phyloP scores from a whole-genome alignment of 2,113 vertebrate genomes.

The Gadus chalcogrammus region DNA sequence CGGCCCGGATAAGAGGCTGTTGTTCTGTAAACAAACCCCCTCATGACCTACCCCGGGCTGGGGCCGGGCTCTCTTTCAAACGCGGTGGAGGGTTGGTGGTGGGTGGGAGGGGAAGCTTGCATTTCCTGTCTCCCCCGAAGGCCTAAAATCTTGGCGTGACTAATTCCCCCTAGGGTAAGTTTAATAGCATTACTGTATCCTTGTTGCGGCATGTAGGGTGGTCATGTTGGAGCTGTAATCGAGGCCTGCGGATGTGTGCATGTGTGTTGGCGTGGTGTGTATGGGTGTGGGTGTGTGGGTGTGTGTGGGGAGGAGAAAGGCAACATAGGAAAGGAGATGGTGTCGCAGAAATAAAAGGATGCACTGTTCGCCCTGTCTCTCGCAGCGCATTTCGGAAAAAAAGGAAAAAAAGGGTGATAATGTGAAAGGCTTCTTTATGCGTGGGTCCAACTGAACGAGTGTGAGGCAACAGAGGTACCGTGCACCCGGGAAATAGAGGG shows the following conservation, averaged over 20 bases:
- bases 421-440: neutral
- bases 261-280: neutral
- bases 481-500: neutral
- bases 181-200: constrained; percentile 59
- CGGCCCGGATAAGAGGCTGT: constrained; percentile 59
- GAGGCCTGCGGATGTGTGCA: neutral
- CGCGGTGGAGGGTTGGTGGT: too few species aligned
- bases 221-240: constrained; percentile 40
- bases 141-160: constrained; percentile 47
- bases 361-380: neutral
- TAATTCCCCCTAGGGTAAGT: constrained; percentile 39
- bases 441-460: neutral
- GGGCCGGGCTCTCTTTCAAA: constrained; percentile 50
- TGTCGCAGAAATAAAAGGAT: constrained; percentile 1
- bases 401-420: neutral
- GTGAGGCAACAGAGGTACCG: neutral
- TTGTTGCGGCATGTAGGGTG: constrained; percentile 33
- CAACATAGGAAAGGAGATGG: too few species aligned
- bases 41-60: constrained; percentile 54
- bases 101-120: constrained; percentile 8
- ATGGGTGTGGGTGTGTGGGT: neutral
- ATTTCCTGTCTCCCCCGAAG: constrained; percentile 41
- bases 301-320: too few species aligned
- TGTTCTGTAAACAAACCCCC: constrained; percentile 68
- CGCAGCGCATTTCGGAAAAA: too few species aligned